phyloP scores from a whole-genome alignment of 2,888 invertebrate genomes.

The Drosophila picticornis region DNA sequence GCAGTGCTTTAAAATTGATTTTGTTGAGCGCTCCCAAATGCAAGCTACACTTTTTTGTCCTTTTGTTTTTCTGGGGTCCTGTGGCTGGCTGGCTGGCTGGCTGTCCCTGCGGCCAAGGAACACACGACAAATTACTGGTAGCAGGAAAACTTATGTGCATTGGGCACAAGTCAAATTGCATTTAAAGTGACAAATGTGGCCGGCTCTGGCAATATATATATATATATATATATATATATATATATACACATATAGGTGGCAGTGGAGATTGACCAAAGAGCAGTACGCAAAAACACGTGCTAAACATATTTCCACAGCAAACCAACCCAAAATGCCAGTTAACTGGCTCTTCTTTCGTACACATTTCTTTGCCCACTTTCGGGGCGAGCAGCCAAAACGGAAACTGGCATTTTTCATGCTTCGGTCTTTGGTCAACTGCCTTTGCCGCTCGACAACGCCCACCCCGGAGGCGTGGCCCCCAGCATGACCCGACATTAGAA shows the following conservation, averaged over 20 bases:
- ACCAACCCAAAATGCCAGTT: constrained; percentile 73
- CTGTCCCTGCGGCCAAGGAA: constrained; percentile 39
- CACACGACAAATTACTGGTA: constrained; percentile 74
- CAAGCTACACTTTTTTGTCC: constrained; percentile 43
- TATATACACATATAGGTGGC: neutral
- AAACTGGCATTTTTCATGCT: constrained; percentile 75
- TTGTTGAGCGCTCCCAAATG: constrained; percentile 64
- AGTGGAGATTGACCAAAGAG: constrained; percentile 57
- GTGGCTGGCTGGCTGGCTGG: neutral
- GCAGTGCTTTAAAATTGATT: constrained; percentile 69
- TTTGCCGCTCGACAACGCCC: constrained; percentile 48
- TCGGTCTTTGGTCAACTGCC: constrained; percentile 64
- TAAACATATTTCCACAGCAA: constrained; percentile 73
- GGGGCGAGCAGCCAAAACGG: constrained; percentile 18
- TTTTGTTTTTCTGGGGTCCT: neutral
- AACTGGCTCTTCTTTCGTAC: constrained; percentile 46
- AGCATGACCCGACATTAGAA: constrained; percentile 73
- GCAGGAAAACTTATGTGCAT: constrained; percentile 73
- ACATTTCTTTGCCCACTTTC: constrained; percentile 8
- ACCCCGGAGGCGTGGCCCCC: constrained; percentile 56
- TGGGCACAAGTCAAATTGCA: constrained; percentile 79
- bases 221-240: neutral
- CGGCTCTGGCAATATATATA: constrained; percentile 11
- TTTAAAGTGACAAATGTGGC: constrained; percentile 77
- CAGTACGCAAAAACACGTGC: constrained; percentile 69